phyloP scores from a whole-genome alignment of 2,888 invertebrate genomes.

The Gisinianus flammeolus region DNA sequence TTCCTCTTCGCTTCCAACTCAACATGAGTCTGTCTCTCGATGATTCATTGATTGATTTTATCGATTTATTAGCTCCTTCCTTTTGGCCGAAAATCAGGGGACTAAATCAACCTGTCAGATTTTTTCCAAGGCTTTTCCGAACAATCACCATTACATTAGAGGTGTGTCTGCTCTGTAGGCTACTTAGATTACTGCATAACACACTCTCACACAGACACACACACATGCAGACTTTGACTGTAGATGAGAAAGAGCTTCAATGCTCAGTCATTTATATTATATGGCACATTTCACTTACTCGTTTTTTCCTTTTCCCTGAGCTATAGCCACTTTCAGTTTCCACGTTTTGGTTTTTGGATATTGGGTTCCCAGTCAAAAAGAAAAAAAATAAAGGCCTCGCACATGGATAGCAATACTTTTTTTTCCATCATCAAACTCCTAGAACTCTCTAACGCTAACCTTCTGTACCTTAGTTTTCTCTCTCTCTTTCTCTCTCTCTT shows the following conservation, averaged over 20 bases:
- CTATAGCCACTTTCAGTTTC: not conserved
- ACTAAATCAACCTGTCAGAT: constrained; percentile 47
- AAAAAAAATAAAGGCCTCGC: too few species aligned
- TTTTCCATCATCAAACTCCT: not conserved
- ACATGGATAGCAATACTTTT: too few species aligned
- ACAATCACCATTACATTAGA: constrained; percentile 45
- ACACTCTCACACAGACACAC: not conserved
- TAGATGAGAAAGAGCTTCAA: constrained; percentile 14
- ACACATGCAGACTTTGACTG: not conserved
- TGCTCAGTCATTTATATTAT: constrained; percentile 30
- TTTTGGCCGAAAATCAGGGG: constrained; percentile 32
- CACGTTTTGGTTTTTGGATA: not conserved
- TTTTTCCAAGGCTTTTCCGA: constrained; percentile 45
- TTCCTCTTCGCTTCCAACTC: too few species aligned
- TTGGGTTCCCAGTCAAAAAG: too few species aligned
- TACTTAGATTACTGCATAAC: constrained; percentile 8
- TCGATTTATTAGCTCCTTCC: constrained; percentile 49
- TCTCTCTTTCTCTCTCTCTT: not conserved
- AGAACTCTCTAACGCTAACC: too few species aligned
- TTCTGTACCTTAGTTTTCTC: not conserved
- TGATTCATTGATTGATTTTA: constrained; percentile 50
- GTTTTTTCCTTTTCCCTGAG: not conserved
- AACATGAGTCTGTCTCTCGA: constrained; percentile 34
- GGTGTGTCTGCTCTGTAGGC: constrained; percentile 20
- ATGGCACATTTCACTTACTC: constrained; percentile 35